These are phyloP conservation scores for Myotis yumanensis DNA, from an alignment of 2,113 vertebrate genomes.

Conservation along the genomic window DNA sequence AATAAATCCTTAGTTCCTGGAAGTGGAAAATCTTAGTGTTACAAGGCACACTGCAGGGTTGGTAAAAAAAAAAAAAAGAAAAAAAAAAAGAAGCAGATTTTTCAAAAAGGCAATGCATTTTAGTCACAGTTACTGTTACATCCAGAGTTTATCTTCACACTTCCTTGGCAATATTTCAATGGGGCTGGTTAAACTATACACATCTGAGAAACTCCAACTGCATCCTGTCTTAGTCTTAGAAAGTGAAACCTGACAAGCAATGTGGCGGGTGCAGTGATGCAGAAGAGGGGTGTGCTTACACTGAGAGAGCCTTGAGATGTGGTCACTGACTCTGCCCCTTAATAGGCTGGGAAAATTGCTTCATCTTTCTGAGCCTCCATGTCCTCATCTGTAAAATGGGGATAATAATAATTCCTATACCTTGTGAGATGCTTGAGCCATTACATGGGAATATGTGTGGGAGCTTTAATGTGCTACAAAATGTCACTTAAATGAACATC, in stretches of 20 bases:
- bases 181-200: background rate
- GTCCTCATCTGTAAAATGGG: background rate
- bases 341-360: background rate
- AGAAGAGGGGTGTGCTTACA: background rate
- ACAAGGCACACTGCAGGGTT: background rate
- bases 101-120: slow-evolving; percentile 6
- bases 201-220: background rate
- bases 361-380: background rate
- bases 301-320: background rate
- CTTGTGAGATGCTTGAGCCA: background rate
- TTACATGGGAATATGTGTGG: background rate
- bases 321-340: background rate
- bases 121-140: background rate
- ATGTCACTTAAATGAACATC: background rate
- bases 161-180: background rate
- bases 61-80: background rate
- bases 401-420: background rate
- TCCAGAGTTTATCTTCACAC: background rate
- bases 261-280: background rate
- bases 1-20: slow-evolving; percentile 14
- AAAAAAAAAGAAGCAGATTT: background rate
- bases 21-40: slow-evolving; percentile 38
- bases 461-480: background rate
- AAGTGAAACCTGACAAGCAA: background rate
- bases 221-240: background rate